Percentiles rank a stretch among this genome's conserved stretches.
Evolutionary conservation across 2,113 vertebrate genomes (phyloP).

Genomic region (Addax nasomaculatus): DNA sequence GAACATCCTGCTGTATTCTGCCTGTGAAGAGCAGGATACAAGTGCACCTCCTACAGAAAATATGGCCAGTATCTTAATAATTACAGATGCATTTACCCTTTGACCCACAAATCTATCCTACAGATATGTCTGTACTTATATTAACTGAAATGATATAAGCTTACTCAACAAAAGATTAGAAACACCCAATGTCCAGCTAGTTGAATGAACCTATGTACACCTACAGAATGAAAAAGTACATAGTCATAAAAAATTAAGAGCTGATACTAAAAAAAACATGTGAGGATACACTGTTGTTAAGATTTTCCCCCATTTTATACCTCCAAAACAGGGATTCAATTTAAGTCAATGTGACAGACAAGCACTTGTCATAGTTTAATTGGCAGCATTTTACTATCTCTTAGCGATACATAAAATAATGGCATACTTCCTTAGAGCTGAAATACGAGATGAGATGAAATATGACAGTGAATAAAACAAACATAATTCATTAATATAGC

Average conservation of each 20-base stretch:
- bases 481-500: background rate
- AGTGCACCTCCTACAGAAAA: background rate
- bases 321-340: background rate
- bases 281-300: background rate
- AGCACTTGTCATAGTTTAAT: background rate
- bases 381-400: background rate
- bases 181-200: background rate
- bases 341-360: background rate
- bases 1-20: background rate
- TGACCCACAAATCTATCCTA: constrained; percentile 5
- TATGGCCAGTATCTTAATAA: background rate
- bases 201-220: background rate
- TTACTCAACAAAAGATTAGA: background rate
- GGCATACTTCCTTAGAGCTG: background rate
- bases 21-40: background rate
- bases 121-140: background rate
- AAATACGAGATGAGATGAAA: background rate
- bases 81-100: background rate
- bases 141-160: background rate
- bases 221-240: background rate
- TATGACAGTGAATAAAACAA: constrained; percentile 18
- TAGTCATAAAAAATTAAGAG: constrained; percentile 13
- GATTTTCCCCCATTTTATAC: background rate
- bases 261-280: background rate
- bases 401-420: background rate